Evolutionary conservation across 2,113 vertebrate species (phyloP), one percentile per base, ranked within the genome.

Genomic region (Dermatemys mawii): DNA sequence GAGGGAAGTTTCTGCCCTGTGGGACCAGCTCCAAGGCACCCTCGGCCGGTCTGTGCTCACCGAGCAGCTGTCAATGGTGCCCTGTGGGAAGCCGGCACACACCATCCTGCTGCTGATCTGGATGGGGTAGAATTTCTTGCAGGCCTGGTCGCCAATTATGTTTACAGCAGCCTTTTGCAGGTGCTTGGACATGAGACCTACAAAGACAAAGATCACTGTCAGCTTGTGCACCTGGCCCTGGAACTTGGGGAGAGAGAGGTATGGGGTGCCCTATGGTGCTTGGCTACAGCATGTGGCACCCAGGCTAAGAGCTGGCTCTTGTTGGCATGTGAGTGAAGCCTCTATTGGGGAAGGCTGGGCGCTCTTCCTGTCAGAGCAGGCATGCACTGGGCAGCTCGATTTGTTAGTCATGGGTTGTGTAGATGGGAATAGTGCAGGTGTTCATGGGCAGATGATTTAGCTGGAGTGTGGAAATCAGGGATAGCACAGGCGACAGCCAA

Each of bases 81-180:
- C 99, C 26, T 98, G 98, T 19, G 99, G 98, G 89, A 97, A 98
- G 3, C 99, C 99, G 0, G 99, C 99, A 60, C 99, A 99, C 96
- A 99, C 88, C 99, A 99, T 99, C 94, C 98, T 98, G 70, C 98
- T 97, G 92, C 98, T 99, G 95, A 99, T 98, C 94, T 98, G 98
- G 24, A 97, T 95, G 2, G 98, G 98, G 93, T 99, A 99, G 46
- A 99, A 98, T 86, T 97, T 98, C 53, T 98, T 98, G 96, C 99
- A 99, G 27, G 98, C 98, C 12, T 97, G 95, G 89, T 99, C 99
- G 6, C 98, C 98, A 0, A 99, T 98, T 67, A 99, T 29, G 29
- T 93, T 98, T 83, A 99, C 99, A 1, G 97, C 96, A 11, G 99
- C 99, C 94, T 99, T 99, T 96, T 99, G 99, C 92, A 99, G 97